phyloP scores from a whole-genome alignment of 2,888 invertebrate genomes.

The Beris chalybata region DNA sequence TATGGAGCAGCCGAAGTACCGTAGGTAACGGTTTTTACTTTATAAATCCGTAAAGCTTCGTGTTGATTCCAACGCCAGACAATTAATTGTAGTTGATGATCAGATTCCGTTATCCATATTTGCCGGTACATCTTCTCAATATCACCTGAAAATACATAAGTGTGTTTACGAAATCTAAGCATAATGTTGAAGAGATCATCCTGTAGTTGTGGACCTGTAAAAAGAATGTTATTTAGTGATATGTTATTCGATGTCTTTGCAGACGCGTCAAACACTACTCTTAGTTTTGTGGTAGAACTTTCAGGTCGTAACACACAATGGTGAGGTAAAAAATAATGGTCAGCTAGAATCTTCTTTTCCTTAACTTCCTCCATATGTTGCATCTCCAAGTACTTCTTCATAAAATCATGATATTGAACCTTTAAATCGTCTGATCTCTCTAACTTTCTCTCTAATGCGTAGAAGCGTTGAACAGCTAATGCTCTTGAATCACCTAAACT shows the following conservation, averaged over 20 bases:
- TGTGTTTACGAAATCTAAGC: background rate
- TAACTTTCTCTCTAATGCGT: too few species aligned
- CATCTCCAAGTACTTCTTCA: background rate
- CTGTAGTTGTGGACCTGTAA: background rate
- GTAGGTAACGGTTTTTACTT: too few species aligned
- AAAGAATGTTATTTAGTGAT: background rate
- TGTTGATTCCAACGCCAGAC: too few species aligned
- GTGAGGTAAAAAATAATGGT: background rate
- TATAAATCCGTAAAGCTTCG: too few species aligned
- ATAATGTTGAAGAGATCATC: background rate
- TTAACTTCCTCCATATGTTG: background rate
- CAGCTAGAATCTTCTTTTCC: background rate
- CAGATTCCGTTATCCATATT: background rate
- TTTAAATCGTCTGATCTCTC: too few species aligned
- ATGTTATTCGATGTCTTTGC: background rate
- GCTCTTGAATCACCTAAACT: too few species aligned
- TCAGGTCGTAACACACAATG: background rate
- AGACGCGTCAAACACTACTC: background rate
- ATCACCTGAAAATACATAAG: background rate
- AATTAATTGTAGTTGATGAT: conserved; percentile 46
- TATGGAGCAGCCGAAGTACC: conserved; percentile 45
- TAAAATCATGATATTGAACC: background rate
- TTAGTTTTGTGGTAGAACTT: background rate
- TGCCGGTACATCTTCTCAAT: conserved; percentile 10
- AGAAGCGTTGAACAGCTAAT: too few species aligned